Conservation (phyloP, 2,888 invertebrate species). For the Diogma glabrata region DNA sequence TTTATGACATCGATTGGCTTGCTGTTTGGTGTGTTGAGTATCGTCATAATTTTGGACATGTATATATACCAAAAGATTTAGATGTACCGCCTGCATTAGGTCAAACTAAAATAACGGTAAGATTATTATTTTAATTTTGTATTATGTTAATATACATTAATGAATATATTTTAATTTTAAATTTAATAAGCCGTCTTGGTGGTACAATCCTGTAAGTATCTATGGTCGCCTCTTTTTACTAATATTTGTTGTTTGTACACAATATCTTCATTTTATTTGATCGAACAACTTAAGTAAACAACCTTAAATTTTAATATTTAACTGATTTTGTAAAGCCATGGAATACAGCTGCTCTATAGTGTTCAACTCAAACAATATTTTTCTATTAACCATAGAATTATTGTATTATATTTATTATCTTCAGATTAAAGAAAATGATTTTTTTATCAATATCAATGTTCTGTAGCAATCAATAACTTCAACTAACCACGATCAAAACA, state of each 20-base stretch:
- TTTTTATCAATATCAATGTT: too few species aligned
- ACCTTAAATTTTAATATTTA: background rate
- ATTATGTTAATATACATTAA: slow-evolving; percentile 18
- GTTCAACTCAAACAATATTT: too few species aligned
- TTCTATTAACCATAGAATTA: too few species aligned
- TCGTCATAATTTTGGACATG: slow-evolving; percentile 83
- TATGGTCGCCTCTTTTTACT: too few species aligned
- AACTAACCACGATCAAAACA: too few species aligned
- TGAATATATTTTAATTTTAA: slow-evolving; percentile 16
- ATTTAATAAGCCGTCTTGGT: slow-evolving; percentile 68
- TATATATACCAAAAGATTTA: slow-evolving; percentile 72
- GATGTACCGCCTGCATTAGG: slow-evolving; percentile 85
- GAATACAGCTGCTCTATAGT: background rate
- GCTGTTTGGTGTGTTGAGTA: slow-evolving; percentile 87
- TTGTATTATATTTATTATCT: too few species aligned
- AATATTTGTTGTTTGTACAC: too few species aligned
- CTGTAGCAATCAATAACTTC: too few species aligned
- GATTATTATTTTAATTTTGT: slow-evolving; percentile 23
- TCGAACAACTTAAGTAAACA: too few species aligned
- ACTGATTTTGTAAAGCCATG: background rate
- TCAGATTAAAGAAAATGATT: too few species aligned
- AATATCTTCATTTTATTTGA: too few species aligned
- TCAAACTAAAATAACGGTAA: slow-evolving; percentile 82
- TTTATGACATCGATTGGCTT: slow-evolving; percentile 86
- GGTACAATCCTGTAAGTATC: slow-evolving; percentile 84